These are phyloP conservation scores for Caligus rogercresseyi DNA, from an alignment of 1,140 invertebrate species.

Conservation along the genomic window DNA sequence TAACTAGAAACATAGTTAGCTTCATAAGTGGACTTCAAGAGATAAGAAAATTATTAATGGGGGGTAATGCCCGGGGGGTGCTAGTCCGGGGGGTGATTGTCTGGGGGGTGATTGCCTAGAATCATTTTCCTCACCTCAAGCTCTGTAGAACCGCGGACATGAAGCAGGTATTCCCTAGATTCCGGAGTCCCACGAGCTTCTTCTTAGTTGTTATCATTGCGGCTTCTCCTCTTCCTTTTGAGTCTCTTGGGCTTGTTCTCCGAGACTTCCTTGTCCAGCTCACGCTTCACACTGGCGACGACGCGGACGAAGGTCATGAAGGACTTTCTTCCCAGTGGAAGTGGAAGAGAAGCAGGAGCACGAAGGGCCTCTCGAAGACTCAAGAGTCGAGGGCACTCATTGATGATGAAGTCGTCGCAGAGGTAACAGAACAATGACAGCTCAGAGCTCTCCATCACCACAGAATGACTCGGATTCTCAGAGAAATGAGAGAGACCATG, in stretches of 20 bases:
- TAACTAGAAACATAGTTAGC: too few species aligned
- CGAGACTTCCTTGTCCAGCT: neutral
- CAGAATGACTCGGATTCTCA: constrained; percentile 39
- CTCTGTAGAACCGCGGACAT: constrained; percentile 74
- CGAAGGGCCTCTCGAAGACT: neutral
- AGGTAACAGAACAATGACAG: constrained; percentile 54
- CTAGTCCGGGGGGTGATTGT: too few species aligned
- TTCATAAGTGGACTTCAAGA: too few species aligned
- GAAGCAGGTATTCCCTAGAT: constrained; percentile 71
- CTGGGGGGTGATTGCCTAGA: too few species aligned
- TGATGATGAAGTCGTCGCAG: constrained; percentile 7
- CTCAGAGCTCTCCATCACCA: constrained; percentile 55
- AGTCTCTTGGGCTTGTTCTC: constrained; percentile 7
- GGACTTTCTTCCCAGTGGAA: too few species aligned
- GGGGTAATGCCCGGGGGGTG: too few species aligned
- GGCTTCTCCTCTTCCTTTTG: neutral
- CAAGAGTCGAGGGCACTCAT: neutral
- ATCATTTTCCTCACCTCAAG: constrained; percentile 36
- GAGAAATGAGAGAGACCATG: constrained; percentile 55
- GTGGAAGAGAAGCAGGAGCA: too few species aligned
- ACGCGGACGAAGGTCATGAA: too few species aligned
- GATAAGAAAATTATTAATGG: too few species aligned
- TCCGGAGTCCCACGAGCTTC: constrained; percentile 54
- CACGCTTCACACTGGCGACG: neutral
- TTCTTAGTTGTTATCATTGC: constrained; percentile 27